Conservation (phyloP, 2,797 vertebrate genomes). For the Mormyrops attenuatus region DNA sequence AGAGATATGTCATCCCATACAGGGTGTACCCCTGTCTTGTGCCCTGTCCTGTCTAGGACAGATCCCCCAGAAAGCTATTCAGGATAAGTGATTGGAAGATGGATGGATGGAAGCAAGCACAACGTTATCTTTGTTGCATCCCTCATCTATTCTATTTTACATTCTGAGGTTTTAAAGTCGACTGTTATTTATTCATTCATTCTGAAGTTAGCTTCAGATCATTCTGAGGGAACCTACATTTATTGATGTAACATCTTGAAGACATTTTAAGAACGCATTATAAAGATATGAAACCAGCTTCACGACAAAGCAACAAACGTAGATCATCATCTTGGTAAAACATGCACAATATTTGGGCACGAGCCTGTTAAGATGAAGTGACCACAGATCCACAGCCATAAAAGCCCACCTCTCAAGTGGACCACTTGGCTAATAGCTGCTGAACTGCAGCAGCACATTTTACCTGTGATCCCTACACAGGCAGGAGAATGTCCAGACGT, state of each 20-base stretch:
- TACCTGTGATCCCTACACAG: conserved; percentile 54
- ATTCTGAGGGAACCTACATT: neutral
- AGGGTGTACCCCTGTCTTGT: neutral
- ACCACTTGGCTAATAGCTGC: conserved; percentile 20
- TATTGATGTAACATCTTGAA: neutral
- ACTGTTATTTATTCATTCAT: neutral
- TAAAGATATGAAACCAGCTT: neutral
- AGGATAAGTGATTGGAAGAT: neutral
- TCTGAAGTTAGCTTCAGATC: neutral
- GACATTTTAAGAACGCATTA: neutral
- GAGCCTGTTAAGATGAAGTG: neutral
- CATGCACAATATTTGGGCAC: neutral
- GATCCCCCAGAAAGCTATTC: neutral
- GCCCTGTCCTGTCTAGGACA: neutral
- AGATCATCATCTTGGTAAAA: neutral
- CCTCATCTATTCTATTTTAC: neutral
- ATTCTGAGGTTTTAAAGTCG: neutral
- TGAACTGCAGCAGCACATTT: conserved; percentile 31
- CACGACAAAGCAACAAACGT: neutral
- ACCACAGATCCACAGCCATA: neutral
- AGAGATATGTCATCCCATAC: neutral
- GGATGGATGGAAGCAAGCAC: neutral
- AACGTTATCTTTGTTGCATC: neutral
- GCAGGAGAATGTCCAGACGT: conserved; percentile 35
- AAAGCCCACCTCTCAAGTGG: conserved; percentile 13